Percentiles rank a stretch among this genome's conserved stretches.
These are phyloP conservation scores for Pristionchus exspectatus DNA, from an alignment of 2,888 invertebrate genomes.

Conservation along the genomic window DNA sequence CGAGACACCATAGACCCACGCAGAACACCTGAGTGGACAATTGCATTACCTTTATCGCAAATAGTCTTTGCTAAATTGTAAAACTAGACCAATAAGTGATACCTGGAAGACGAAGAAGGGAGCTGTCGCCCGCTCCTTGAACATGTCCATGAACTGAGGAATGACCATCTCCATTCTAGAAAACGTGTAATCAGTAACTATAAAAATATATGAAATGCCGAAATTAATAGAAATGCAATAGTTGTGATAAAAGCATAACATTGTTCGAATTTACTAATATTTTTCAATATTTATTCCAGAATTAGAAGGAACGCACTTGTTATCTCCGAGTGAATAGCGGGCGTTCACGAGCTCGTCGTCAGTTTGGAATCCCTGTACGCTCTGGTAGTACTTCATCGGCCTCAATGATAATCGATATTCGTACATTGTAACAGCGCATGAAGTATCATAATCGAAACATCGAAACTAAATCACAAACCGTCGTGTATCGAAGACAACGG, in stretches of 20 bases:
- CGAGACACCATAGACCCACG: conserved; percentile 97
- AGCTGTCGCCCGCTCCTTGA: conserved; percentile 97
- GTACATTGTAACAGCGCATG: neutral
- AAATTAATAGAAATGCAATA: neutral
- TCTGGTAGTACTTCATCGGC: conserved; percentile 87
- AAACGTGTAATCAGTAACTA: no score
- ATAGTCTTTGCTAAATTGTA: neutral
- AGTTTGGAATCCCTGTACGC: conserved; percentile 91
- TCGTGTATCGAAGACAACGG: conserved; percentile 90
- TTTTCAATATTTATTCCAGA: neutral
- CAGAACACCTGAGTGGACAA: conserved; percentile 87
- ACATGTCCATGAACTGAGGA: conserved; percentile 96
- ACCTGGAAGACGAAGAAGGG: conserved; percentile 99
- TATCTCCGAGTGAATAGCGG: conserved; percentile 90
- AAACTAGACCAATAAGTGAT: conserved; percentile 21
- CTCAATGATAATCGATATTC: conserved; percentile 71
- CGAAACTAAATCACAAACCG: conserved; percentile 51
- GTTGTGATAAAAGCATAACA: no score
- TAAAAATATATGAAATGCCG: neutral
- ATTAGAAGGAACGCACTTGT: conserved; percentile 84
- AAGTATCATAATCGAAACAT: neutral
- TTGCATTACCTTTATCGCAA: no score
- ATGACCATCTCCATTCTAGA: conserved; percentile 88
- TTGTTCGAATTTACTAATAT: neutral
- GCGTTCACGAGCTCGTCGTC: conserved; percentile 88